Conservation (phyloP, 2,888 invertebrate species). For the Zygogramma bicolorata region DNA sequence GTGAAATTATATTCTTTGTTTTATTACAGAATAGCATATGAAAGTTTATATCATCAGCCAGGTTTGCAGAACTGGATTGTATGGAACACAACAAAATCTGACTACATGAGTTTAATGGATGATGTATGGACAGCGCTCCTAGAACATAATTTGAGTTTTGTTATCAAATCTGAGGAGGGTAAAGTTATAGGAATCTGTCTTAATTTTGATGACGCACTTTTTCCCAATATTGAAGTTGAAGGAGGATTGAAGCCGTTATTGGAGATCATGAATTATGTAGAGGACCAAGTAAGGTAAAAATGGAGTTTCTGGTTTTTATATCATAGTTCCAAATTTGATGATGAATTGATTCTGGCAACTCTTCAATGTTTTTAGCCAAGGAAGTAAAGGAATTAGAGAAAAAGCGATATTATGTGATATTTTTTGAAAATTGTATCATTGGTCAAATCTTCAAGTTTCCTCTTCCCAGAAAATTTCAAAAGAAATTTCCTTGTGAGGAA, state of each 20-base stretch:
- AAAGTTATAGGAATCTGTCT: slow-evolving; percentile 78
- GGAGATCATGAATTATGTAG: slow-evolving; percentile 82
- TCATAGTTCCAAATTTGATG: too few species aligned
- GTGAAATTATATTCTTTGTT: too few species aligned
- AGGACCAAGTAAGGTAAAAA: slow-evolving; percentile 76
- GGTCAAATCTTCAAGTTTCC: too few species aligned
- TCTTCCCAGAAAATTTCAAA: too few species aligned
- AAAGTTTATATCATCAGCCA: slow-evolving; percentile 88
- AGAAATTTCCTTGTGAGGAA: too few species aligned
- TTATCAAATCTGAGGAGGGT: slow-evolving; percentile 70
- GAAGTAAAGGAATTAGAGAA: too few species aligned
- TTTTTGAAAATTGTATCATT: too few species aligned
- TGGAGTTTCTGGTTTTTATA: too few species aligned
- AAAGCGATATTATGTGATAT: too few species aligned
- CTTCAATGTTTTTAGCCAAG: too few species aligned
- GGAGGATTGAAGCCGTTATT: slow-evolving; percentile 80
- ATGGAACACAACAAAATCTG: slow-evolving; percentile 75
- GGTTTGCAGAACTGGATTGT: slow-evolving; percentile 85
- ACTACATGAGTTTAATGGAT: slow-evolving; percentile 79
- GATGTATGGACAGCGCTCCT: slow-evolving; percentile 79
- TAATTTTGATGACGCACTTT: slow-evolving; percentile 85
- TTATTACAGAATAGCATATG: slow-evolving; percentile 80
- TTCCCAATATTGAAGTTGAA: slow-evolving; percentile 78
- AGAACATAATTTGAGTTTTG: slow-evolving; percentile 80
- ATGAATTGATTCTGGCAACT: too few species aligned